phyloP scores from a whole-genome alignment of 2,113 vertebrate species.

The Marcusenius ussheri region DNA sequence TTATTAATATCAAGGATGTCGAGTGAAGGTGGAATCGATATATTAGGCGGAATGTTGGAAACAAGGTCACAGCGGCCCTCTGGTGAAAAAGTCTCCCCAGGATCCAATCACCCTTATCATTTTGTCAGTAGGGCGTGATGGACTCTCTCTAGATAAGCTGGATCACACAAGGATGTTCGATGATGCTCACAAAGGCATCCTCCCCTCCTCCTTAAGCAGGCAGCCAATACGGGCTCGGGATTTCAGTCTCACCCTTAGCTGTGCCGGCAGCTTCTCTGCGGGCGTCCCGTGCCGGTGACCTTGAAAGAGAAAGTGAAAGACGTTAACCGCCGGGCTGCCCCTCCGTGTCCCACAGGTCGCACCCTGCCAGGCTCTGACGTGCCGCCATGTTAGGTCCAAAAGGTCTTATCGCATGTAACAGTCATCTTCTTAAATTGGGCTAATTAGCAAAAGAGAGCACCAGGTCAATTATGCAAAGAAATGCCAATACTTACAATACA shows the following conservation, averaged over 20 bases:
- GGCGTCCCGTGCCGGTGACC: background rate
- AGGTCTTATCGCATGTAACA: background rate
- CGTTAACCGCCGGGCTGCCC: background rate
- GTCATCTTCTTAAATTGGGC: background rate
- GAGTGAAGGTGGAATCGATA: background rate
- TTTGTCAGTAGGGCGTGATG: background rate
- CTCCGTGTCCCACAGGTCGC: background rate
- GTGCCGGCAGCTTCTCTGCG: background rate
- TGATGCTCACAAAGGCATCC: background rate
- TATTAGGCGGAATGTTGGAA: background rate
- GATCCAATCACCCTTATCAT: background rate
- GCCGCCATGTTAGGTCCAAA: background rate
- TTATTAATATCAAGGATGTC: background rate
- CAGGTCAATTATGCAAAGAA: background rate
- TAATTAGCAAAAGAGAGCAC: background rate
- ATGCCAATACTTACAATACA: background rate
- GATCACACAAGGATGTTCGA: background rate
- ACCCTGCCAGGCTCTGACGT: background rate
- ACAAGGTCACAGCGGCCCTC: background rate
- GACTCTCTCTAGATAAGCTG: slow-evolving; percentile 5
- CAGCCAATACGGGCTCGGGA: background rate
- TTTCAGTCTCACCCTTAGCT: background rate
- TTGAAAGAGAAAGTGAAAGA: background rate
- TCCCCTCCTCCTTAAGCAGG: background rate
- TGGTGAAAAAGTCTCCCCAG: background rate